Evolutionary conservation across 2,888 invertebrate species (phyloP).

Genomic region (Trypoxylon attenuatum): DNA sequence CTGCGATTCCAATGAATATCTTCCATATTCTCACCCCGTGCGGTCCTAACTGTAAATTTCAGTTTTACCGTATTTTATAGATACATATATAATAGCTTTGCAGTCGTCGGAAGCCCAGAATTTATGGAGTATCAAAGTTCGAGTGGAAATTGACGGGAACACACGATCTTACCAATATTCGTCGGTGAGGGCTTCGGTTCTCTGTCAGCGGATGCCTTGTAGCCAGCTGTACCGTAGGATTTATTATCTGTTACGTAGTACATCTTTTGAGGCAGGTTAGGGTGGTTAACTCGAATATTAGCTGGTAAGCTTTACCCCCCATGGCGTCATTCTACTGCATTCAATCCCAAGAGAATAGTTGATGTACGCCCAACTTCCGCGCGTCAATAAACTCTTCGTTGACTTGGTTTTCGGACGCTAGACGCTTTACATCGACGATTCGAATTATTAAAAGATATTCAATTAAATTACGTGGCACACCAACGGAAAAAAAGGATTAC

Average conservation of each 20-base stretch:
- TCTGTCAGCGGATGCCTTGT: too few species aligned
- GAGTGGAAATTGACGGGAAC: too few species aligned
- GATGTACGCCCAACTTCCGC: constrained; percentile 26
- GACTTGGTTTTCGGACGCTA: neutral
- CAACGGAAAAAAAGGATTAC: neutral
- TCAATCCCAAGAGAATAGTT: constrained; percentile 28
- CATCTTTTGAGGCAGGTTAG: constrained; percentile 66
- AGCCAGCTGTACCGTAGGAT: constrained; percentile 38
- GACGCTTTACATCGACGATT: neutral
- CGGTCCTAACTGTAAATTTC: too few species aligned
- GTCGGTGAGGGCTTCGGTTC: too few species aligned
- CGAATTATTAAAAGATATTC: too few species aligned
- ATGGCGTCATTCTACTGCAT: constrained; percentile 26
- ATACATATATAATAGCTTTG: too few species aligned
- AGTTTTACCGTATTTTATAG: too few species aligned
- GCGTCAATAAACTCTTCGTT: constrained; percentile 25
- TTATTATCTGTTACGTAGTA: constrained; percentile 59
- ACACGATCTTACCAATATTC: too few species aligned
- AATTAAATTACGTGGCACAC: too few species aligned
- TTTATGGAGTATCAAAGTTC: too few species aligned
- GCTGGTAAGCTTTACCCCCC: constrained; percentile 28
- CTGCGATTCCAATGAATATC: neutral
- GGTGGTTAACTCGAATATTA: constrained; percentile 59
- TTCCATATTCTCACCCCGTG: neutral
- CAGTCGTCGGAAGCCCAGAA: too few species aligned